Base-by-base conservation (phyloP, 2,797 vertebrate species). In the Schizopygopsis pylzovi region DNA sequence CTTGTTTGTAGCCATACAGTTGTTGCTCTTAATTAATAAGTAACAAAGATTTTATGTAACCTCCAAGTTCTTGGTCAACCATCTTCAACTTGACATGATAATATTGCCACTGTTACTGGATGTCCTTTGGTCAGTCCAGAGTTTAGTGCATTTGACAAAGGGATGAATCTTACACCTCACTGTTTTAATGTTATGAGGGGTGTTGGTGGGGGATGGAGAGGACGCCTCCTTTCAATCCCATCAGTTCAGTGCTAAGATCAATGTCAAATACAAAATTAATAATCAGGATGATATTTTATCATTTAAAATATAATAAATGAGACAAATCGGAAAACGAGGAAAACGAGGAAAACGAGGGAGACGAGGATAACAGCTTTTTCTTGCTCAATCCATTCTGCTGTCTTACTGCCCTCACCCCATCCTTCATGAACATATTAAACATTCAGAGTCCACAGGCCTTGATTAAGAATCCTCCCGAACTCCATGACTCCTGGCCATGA, bases 331-430 rank as follows among this genome's bases (percentile, higher is more conserved):
- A 59, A n/a, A 59, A 59, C 22, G 11, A n/a, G n/a, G n/a, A n/a
- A n/a, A n/a, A n/a, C n/a, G n/a, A n/a, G n/a, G n/a, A n/a, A n/a
- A n/a, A n/a, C n/a, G n/a, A n/a, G n/a, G n/a, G n/a, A 82, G 82
- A 22, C 6, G n/a, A 56, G 61, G 56, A 81, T 73, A 85, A 83
- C 63, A 22, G 83, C 54, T 81, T 78, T 54, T 77, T 61, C 77
- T 11, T 18, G 33, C 33, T 71, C 25, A 13, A 88, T 90, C 65
- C 65, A 88, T 88, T 76, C 65, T 86, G 77, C 81, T 79, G 83
- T 75, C 78, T 65, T 39, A 79, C 75, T 76, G 56, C 47, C 54
- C n/a, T 56, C 15, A 18, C 39, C n/a, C 54, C 65, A 72, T 85
- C 68, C 12, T 54, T 63, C 77, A 72, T 63, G 9, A 37, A 84